A percentile compares a stretch with the other conserved stretches of the same genome.
Evolutionary conservation across 2,113 vertebrate species (phyloP).

Genomic region (Perca fluviatilis): DNA sequence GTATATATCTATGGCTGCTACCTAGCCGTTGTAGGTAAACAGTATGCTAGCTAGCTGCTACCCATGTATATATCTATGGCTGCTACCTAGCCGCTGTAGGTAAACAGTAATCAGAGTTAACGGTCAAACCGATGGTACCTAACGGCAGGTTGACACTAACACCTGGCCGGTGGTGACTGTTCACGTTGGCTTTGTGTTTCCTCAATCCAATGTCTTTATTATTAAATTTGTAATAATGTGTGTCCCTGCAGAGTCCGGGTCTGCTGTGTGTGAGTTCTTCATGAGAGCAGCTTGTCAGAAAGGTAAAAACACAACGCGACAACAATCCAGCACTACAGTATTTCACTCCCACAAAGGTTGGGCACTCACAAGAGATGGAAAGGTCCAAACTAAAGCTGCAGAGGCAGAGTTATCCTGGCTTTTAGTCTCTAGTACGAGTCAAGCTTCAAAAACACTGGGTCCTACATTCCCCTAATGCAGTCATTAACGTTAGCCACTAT

Average conservation of each 20-base stretch:
- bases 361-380: background rate
- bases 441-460: slow-evolving; percentile 11
- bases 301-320: slow-evolving; percentile 82
- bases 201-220: background rate
- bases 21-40: slow-evolving; percentile 15
- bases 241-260: slow-evolving; percentile 91
- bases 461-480: background rate
- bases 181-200: background rate
- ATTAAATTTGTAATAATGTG: slow-evolving; percentile 2
- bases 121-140: background rate
- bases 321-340: background rate
- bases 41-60: slow-evolving; percentile 42
- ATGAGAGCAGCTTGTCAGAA: slow-evolving; percentile 95
- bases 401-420: background rate
- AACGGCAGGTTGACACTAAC: background rate
- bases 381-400: background rate
- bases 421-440: background rate
- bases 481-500: background rate
- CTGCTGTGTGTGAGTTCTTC: slow-evolving; percentile 98
- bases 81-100: slow-evolving; percentile 14
- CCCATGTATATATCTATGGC: too few relatives aligned
- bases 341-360: background rate
- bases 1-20: too few relatives aligned
- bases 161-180: background rate
- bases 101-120: background rate